Percentiles rank a stretch among this genome's conserved stretches.
Conservation (phyloP, 2,797 vertebrate species). For the Geotrypetes seraphini region DNA sequence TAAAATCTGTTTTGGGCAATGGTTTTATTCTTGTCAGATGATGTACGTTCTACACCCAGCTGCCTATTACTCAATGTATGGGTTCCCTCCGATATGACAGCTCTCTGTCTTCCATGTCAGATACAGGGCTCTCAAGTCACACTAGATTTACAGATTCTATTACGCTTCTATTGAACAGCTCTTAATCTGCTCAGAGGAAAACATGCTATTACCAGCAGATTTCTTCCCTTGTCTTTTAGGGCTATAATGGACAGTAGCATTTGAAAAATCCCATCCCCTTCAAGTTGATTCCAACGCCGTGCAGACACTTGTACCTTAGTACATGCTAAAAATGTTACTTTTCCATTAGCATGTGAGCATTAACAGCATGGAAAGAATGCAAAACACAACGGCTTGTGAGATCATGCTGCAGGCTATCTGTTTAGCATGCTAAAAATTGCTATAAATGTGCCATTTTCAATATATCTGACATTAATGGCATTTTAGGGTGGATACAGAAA, state of each 20-base stretch:
- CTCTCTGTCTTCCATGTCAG: conserved; percentile 42
- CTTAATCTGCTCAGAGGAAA: conserved; percentile 45
- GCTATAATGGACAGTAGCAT: conserved; percentile 14
- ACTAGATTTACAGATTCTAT: conserved; percentile 63
- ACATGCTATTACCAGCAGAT: conserved; percentile 43
- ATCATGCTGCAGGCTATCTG: too few relatives aligned
- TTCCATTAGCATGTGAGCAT: too few relatives aligned
- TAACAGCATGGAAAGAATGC: too few relatives aligned
- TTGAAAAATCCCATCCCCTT: conserved; percentile 23
- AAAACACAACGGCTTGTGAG: too few relatives aligned
- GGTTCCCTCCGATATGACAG: conserved; percentile 46
- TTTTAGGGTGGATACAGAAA: too few relatives aligned
- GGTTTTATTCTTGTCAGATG: conserved; percentile 21
- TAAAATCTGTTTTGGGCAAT: conserved; percentile 19
- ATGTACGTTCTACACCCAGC: conserved; percentile 25
- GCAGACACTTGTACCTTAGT: too few relatives aligned
- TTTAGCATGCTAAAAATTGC: too few relatives aligned
- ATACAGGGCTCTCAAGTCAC: conserved; percentile 31
- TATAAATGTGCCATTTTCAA: too few relatives aligned
- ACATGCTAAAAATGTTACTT: background rate
- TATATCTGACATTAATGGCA: too few relatives aligned
- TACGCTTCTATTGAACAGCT: conserved; percentile 54
- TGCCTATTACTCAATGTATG: conserved; percentile 25
- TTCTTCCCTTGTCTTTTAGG: conserved; percentile 39
- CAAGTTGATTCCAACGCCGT: too few relatives aligned